Evolutionary conservation across 1,140 invertebrate species (phyloP).

Genomic region (Drosophila fuyamai): DNA sequence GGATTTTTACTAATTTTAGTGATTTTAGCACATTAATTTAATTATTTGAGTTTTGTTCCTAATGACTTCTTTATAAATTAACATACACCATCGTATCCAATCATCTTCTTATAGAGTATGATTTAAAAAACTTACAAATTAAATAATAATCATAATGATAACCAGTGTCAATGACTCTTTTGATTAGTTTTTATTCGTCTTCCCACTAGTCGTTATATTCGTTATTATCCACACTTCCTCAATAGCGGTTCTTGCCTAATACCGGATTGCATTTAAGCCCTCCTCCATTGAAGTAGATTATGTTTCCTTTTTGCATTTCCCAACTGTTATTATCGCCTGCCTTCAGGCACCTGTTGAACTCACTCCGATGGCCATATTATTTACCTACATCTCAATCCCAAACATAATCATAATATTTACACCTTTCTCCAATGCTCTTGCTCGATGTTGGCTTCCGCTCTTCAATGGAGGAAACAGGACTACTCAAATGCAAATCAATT

Average conservation of each 20-base stretch:
- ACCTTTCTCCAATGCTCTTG: conserved; percentile 16
- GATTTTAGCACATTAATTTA: too few relatives aligned
- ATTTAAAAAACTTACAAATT: too few relatives aligned
- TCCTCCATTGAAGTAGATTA: conserved; percentile 9
- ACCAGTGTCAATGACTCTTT: neutral
- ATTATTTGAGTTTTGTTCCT: too few relatives aligned
- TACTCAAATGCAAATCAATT: conserved; percentile 60
- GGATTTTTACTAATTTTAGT: too few relatives aligned
- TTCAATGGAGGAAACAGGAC: conserved; percentile 29
- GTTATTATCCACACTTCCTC: neutral
- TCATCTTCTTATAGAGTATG: too few relatives aligned
- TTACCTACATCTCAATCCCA: conserved; percentile 25
- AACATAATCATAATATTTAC: conserved; percentile 36
- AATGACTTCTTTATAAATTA: too few relatives aligned
- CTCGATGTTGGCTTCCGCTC: conserved; percentile 51
- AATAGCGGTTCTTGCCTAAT: conserved; percentile 1
- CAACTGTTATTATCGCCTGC: neutral
- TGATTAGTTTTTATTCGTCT: neutral
- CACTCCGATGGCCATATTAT: conserved; percentile 15
- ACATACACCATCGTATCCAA: too few relatives aligned
- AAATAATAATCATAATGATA: neutral
- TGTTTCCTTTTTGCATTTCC: conserved; percentile 16
- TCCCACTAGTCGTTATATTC: neutral
- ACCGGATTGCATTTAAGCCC: neutral
- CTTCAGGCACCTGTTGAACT: conserved; percentile 33